Evolutionary conservation across 2,113 vertebrate species (phyloP), one percentile per base, ranked within the genome.

Genomic region (Gopherus flavomarginatus): DNA sequence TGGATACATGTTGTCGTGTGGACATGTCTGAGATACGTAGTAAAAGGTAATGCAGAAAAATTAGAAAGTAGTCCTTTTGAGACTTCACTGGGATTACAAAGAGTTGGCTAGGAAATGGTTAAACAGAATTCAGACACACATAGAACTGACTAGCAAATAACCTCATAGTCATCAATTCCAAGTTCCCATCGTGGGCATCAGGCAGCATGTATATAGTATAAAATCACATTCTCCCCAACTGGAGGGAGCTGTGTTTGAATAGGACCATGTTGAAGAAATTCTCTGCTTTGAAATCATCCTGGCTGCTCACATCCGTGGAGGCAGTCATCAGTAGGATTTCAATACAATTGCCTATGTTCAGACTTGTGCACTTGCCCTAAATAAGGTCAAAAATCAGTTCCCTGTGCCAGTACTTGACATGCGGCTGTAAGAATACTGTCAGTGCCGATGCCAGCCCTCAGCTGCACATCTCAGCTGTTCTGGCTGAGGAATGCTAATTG

Each of bases 371-470:
- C 6, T 59, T 81, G 56, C 29, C 81, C 90, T 90, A 83, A 87
- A 90, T 86, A 95, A 93, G 93, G 93, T 90, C 90, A 93, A 56
- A 92, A 93, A 57, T 82, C 11, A 4, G 0, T 91, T 27, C 14
- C 81, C 42, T 54, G 29, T 96, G 94, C 93, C 94, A 96, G 7
- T 57, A 79, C 62, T 44, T 93, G 81, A 95, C 92, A 50, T 88
- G 54, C 44, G 62, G 89, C 90, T 85, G 84, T 44, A 94, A 85
- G 92, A 79, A 50, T 94, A 69, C 85, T 95, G 79, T 96, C 89
- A 96, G 87, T 86, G 83, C 92, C 91, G 89, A 92, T 92, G 90
- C 83, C 86, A 91, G 72, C 19, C 53, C 78, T 81, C 93, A 96
- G 87, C 83, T 92, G 19, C 83, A 81, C 54, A 91, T 42, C 83